Conservation (phyloP, 2,113 vertebrate genomes). For the Gopherus flavomarginatus region DNA sequence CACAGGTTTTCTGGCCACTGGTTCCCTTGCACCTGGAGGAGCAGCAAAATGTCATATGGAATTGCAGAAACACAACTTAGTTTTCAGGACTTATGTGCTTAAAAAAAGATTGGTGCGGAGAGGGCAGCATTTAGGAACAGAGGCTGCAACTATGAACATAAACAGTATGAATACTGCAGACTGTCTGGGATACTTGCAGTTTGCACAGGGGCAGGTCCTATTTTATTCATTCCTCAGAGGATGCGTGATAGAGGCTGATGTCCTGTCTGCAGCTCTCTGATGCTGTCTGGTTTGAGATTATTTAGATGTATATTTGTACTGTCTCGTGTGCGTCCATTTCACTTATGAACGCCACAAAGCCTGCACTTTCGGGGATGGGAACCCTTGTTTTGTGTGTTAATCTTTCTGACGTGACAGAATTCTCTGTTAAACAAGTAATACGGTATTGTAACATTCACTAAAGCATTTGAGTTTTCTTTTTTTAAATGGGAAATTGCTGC, state of each 20-base stretch:
- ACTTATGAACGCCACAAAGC: fast-evolving
- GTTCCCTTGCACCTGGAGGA: background rate
- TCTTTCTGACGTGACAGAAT: background rate
- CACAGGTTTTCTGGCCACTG: background rate
- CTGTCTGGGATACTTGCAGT: fast-evolving
- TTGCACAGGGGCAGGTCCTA: fast-evolving
- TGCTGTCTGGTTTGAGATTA: background rate
- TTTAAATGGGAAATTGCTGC: background rate
- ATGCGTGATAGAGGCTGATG: fast-evolving
- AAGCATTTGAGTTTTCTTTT: background rate
- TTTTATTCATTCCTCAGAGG: background rate
- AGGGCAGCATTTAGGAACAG: background rate
- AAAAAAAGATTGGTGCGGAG: background rate
- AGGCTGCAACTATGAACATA: no score
- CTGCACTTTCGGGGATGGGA: background rate
- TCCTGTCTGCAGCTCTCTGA: background rate
- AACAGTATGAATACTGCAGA: fast-evolving
- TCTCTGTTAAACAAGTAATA: background rate
- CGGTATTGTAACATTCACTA: background rate
- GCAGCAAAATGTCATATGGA: background rate
- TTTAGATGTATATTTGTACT: background rate
- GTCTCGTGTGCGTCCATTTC: background rate
- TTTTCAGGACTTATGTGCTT: background rate
- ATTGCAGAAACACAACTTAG: background rate
- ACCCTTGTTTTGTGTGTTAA: background rate